Percentiles rank a stretch among this genome's conserved stretches.
These are phyloP conservation scores for Cryptoblepharus egeriae DNA, from an alignment of 2,797 vertebrate species.

Conservation along the genomic window DNA sequence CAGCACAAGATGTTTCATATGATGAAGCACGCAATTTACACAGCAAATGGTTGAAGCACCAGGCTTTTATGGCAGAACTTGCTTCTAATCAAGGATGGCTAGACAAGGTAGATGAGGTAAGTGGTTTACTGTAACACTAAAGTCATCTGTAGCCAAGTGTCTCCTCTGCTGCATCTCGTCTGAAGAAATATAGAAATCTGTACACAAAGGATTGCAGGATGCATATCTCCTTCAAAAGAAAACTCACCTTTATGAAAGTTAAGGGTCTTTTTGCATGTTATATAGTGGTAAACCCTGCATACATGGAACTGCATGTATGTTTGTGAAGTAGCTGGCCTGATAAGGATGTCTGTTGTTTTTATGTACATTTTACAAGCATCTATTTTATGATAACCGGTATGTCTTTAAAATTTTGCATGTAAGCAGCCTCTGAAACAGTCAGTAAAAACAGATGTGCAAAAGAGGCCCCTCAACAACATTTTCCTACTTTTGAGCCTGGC, in stretches of 20 bases:
- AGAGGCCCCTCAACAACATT: neutral
- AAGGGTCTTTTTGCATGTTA: too few relatives aligned
- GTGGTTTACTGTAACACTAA: neutral
- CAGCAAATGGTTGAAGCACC: conserved; percentile 96
- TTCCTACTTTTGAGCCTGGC: neutral
- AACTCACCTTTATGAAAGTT: neutral
- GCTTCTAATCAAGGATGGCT: conserved; percentile 91
- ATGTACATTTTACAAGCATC: neutral
- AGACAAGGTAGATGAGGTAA: conserved; percentile 87
- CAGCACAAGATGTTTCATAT: conserved; percentile 90
- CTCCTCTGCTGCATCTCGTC: neutral
- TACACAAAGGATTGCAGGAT: neutral
- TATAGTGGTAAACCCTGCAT: neutral
- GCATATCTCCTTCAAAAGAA: neutral
- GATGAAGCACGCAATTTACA: conserved; percentile 91
- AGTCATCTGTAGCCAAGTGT: neutral
- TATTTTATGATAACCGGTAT: too few relatives aligned
- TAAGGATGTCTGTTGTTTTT: neutral
- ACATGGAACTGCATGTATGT: neutral
- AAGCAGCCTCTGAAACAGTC: neutral
- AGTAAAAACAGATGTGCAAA: neutral
- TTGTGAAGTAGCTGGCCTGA: neutral
- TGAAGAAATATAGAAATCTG: neutral
- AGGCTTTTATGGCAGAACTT: conserved; percentile 95
- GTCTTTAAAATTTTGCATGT: neutral